These are phyloP conservation scores for Kryptolebias ocellatus DNA, from an alignment of 2,797 vertebrate species.

Conservation along the genomic window DNA sequence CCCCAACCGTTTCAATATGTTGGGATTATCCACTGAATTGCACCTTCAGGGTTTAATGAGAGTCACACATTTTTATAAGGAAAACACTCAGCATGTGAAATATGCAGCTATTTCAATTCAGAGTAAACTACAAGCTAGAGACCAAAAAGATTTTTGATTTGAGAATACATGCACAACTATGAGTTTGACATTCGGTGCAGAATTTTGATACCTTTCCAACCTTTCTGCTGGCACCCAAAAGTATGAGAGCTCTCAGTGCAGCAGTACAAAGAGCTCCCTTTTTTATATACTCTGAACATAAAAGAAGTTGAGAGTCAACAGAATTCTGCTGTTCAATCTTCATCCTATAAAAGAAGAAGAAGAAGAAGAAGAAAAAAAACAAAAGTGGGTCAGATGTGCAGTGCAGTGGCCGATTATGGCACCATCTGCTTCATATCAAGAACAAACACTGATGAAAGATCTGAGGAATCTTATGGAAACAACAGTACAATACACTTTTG, in stretches of 20 bases:
- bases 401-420: conserved; percentile 33
- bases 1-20: neutral
- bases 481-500: too few relatives aligned
- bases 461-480: conserved; percentile 3
- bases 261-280: neutral
- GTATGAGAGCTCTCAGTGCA: neutral
- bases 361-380: neutral
- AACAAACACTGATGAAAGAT: conserved; percentile 5
- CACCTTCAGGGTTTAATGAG: too few relatives aligned
- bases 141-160: neutral
- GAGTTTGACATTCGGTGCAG: neutral
- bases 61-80: too few relatives aligned
- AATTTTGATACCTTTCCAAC: neutral
- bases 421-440: conserved; percentile 38
- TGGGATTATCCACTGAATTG: too few relatives aligned
- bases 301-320: conserved; percentile 15
- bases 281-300: neutral
- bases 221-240: neutral
- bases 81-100: neutral
- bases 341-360: conserved; percentile 21
- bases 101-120: neutral
- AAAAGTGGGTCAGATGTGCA: conserved; percentile 45
- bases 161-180: neutral
- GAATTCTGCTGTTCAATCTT: neutral
- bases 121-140: neutral